A percentile compares a stretch with the other conserved stretches of the same genome.
Evolutionary conservation across 2,113 vertebrate species (phyloP).

Genomic region (Apistogramma diplotaenia): DNA sequence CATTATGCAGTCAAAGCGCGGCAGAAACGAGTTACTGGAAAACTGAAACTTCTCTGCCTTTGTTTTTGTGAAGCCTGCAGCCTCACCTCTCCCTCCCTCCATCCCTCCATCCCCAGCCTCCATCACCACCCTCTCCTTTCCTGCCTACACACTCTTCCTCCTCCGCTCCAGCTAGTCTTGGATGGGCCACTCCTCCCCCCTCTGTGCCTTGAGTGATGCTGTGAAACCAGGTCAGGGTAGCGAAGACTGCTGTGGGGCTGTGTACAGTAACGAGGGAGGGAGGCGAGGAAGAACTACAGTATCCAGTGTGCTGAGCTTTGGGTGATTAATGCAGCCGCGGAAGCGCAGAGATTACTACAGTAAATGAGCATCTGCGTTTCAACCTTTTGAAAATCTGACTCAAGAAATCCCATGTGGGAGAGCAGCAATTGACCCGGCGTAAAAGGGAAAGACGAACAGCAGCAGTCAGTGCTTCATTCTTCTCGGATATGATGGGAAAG

Average conservation of each 20-base stretch:
- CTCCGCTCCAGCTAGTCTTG: conserved; percentile 17
- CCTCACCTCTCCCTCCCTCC: neutral
- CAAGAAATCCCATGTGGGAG: conserved; percentile 7
- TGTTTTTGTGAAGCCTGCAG: conserved; percentile 22
- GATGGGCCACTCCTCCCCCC: conserved; percentile 18
- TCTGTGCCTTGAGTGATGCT: conserved; percentile 30
- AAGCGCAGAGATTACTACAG: conserved; percentile 3
- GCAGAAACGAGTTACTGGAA: neutral
- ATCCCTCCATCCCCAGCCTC: neutral
- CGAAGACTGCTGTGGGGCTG: conserved; percentile 19
- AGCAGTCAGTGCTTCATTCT: neutral
- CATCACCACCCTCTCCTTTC: neutral
- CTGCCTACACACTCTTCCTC: neutral
- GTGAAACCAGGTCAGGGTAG: conserved; percentile 66
- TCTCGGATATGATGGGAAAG: neutral
- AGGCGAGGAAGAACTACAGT: conserved; percentile 4
- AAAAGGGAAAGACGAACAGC: neutral
- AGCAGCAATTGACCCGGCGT: neutral
- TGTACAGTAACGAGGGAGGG: conserved; percentile 28
- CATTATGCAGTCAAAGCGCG: neutral
- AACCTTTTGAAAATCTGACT: conserved; percentile 10
- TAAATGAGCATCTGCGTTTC: conserved; percentile 15
- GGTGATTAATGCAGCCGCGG: conserved; percentile 31
- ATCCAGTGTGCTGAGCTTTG: neutral
- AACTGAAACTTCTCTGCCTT: conserved; percentile 13